Base-by-base conservation (phyloP, 2,888 invertebrate species). In the Diarsia dahlii region DNA sequence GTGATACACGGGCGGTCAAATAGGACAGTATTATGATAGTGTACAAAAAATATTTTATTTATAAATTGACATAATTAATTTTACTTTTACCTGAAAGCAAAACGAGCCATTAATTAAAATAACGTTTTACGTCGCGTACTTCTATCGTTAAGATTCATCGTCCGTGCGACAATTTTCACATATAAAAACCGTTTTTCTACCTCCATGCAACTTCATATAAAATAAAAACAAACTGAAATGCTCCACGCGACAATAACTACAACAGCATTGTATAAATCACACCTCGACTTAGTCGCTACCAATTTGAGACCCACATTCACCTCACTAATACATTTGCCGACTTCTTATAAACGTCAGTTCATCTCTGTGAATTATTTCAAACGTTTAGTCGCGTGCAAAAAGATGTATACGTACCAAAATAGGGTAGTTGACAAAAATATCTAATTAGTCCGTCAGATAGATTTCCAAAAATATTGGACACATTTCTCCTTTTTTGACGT, bases 241-340 rank as follows among this genome's bases (percentile, higher is more conserved):
- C 80, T 76, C 88, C 83, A 77, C 85, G 65, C 76, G 50, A 76
- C 63, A 67, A 48, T 62, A 4, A 63, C 28, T 80, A 80, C 77
- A 81, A 70, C 76, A 76, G 58, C 56, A 74, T 67, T 68, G 71
- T 78, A 80, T 74, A 86, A 72, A 84, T 86, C 80, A 84, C 88
- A 80, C 89, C 89, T 88, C 91, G 89, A 92, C 92, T 92, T 92
- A 91, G 91, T 92, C 91, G 91, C 90, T 93, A 92, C 72, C 80
- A 82, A 79, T 89, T 94, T 94, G 93, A 94, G 94, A 94, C 94
- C 94, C 94, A 92, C 88, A 80, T 90, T 91, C 87, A 84, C 86
- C 84, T 66, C 74, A 75, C 54, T 50, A 56, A 78, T 62, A 76
- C 62, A 86, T 81, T 83, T 85, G 69, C 79, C 78, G 81, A 78